Conservation (phyloP, 2,797 vertebrate species). For the Pyrocephalus nanus region DNA sequence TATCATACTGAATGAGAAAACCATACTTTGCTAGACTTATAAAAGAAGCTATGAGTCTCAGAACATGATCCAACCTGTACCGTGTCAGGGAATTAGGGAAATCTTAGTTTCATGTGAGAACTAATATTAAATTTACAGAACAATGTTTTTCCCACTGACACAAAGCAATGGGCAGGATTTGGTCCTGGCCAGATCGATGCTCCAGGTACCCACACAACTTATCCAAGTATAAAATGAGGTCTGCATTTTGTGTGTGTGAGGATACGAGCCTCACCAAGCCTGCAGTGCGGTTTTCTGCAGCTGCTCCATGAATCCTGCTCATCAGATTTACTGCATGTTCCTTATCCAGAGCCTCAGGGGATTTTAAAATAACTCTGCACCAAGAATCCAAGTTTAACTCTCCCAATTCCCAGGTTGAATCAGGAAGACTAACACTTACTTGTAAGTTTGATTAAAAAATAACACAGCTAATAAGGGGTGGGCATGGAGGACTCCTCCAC, state of each 20-base stretch:
- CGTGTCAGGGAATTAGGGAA: not conserved
- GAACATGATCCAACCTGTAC: not conserved
- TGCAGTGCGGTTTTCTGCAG: not conserved
- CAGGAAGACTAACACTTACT: not conserved
- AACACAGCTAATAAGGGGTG: not conserved
- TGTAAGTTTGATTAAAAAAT: not conserved
- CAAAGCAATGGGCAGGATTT: not conserved
- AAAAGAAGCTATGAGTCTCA: not conserved
- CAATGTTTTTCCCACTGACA: not conserved
- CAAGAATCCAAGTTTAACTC: not conserved
- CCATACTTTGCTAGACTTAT: not conserved
- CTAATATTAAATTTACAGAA: not conserved
- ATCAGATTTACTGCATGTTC: not conserved
- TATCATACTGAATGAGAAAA: not conserved
- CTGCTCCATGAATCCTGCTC: not conserved
- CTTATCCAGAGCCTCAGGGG: not conserved
- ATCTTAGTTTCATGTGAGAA: not conserved
- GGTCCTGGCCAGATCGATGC: fast-evolving
- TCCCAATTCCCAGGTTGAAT: not conserved
- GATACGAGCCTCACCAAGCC: not conserved
- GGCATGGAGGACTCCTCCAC: fast-evolving
- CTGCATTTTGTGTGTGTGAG: not conserved
- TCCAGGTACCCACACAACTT: not conserved
- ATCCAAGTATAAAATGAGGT: not conserved
- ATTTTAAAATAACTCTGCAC: not conserved